Base-by-base conservation (phyloP, 2,797 vertebrate species). In the Hemitrygon akajei region DNA sequence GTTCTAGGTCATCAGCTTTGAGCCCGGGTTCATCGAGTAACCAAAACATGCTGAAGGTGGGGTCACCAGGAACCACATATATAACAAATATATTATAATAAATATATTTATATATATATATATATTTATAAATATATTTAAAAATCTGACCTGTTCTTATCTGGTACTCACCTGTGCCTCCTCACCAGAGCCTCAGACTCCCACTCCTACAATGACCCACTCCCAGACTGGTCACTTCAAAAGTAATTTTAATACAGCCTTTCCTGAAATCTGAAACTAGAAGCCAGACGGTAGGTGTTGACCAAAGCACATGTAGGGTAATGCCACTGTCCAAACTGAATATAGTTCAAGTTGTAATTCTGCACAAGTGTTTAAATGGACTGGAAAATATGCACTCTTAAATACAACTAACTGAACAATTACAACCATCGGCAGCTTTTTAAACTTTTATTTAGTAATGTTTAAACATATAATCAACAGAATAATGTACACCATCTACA, bases 401-500 rank as follows among this genome's bases (percentile, higher is more conserved):
- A 37, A 47, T 92, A 25, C 10, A 37, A 47, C 16, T 25, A 63
- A 91, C 73, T 27, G 56, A 56, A 76, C 71, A 47, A 73, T n/a
- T 71, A 22, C 60, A 89, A 69, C 86, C 5, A 69, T 4, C 34
- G 12, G 58, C 40, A 91, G 37, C 66, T 69, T 37, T 91, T 92
- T 47, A 75, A 91, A 47, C 9, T 69, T 93, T 93, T 93, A 93
- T 93, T 93, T 76, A 87, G 69, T 66, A 93, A 40, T 93, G 69
- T 73, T 93, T 56, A 89, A 89, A 69, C 86, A 63, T 89, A 86
- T 89, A 86, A 84, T 34, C n/a, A 71, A 76, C 40, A 93, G 47
- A 47, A 58, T 93, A 6, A 56, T 71, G 37, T 40, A n/a, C 22
- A 91, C 34, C 63, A 75, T 58, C 25, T 20, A 91, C 34, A 75